phyloP scores from a whole-genome alignment of 2,797 vertebrate genomes.

The Clamator glandarius region DNA sequence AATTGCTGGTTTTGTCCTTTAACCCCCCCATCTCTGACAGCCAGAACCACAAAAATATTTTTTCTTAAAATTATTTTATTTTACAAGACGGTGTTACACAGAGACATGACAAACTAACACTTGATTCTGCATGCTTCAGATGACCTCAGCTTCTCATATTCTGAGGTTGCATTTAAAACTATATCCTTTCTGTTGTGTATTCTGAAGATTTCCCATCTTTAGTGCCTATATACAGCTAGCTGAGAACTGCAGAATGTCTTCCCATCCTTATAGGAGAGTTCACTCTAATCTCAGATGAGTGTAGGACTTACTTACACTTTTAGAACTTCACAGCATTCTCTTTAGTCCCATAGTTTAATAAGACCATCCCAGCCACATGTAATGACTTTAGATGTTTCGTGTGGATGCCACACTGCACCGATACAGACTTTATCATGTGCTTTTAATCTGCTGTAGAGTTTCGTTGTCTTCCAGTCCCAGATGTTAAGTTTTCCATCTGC shows the following conservation, averaged over 20 bases:
- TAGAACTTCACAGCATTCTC: background rate
- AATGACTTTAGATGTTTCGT: conserved; percentile 98
- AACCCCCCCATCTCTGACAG: background rate
- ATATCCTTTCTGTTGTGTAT: background rate
- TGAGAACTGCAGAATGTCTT: background rate
- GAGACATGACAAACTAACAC: background rate
- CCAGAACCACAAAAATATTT: conserved; percentile 29
- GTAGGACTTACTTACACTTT: background rate
- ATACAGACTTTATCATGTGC: conserved; percentile 99
- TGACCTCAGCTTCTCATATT: conserved; percentile 1
- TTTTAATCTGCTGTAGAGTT: conserved; percentile 97
- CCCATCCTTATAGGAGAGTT: background rate
- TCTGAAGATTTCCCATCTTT: background rate
- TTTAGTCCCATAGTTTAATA: conserved; percentile 97
- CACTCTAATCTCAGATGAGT: background rate
- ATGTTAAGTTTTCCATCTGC: conserved; percentile 98
- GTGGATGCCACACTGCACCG: conserved; percentile 96
- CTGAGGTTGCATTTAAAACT: background rate
- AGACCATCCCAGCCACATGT: conserved; percentile 98
- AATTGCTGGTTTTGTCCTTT: background rate
- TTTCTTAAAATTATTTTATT: conserved; percentile 28
- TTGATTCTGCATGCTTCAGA: conserved; percentile 29
- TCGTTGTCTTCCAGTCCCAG: conserved; percentile 99
- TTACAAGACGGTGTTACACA: conserved; percentile 35
- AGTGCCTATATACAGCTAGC: background rate